phyloP scores from a whole-genome alignment of 2,113 vertebrate species.

The Donacobius atricapilla region DNA sequence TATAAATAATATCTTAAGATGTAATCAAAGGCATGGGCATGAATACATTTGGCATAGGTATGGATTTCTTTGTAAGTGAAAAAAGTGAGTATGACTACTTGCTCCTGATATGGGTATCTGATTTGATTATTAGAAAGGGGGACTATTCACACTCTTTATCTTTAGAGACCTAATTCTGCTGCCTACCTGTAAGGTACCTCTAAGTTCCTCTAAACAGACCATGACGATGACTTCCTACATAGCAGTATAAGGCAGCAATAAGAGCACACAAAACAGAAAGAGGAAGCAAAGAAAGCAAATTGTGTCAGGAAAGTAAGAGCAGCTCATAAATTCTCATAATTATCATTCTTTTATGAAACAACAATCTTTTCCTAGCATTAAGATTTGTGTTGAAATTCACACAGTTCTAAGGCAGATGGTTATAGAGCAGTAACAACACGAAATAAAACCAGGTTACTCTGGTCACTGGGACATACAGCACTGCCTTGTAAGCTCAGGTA shows the following conservation, averaged over 20 bases:
- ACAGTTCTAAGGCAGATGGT: background rate
- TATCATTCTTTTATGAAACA: background rate
- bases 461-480: background rate
- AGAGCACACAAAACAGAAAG: background rate
- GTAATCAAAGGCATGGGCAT: background rate
- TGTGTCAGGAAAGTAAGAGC: background rate
- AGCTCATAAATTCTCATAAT: background rate
- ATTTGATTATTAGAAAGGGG: background rate
- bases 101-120: background rate
- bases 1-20: background rate
- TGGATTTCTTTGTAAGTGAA: background rate
- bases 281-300: background rate
- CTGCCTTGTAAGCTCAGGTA: background rate
- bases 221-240: background rate
- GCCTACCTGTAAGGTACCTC: background rate
- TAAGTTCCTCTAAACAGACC: background rate
- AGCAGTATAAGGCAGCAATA: background rate
- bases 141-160: background rate
- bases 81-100: background rate
- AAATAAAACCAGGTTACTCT: background rate
- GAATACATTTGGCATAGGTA: background rate
- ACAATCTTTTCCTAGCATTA: background rate
- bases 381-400: background rate
- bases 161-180: background rate
- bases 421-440: rapidly evolving